phyloP scores from a whole-genome alignment of 1,140 invertebrate species.

The Zaprionus lachaisei region DNA sequence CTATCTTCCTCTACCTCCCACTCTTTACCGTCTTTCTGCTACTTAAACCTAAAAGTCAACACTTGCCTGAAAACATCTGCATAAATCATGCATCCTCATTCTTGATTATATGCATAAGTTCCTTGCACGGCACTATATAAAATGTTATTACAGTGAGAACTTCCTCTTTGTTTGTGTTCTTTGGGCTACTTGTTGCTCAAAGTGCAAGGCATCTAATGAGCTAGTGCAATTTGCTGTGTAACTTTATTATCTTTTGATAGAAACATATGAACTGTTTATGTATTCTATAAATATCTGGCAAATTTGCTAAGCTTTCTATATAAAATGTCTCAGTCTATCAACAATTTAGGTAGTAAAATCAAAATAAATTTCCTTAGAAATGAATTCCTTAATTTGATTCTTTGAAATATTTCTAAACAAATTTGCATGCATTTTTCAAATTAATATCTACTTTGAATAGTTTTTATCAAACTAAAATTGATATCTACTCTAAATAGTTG shows the following conservation, averaged over 20 bases:
- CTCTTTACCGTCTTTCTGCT: not conserved
- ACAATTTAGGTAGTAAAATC: not conserved
- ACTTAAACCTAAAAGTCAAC: conserved; percentile 32
- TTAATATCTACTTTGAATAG: too few relatives aligned
- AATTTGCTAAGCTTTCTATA: not conserved
- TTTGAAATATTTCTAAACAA: too few relatives aligned
- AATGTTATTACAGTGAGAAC: not conserved
- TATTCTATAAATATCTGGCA: not conserved
- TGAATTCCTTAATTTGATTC: not conserved
- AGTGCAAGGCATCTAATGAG: not conserved
- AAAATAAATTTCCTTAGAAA: not conserved
- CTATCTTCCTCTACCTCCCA: not conserved
- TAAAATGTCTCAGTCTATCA: not conserved
- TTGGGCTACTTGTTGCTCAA: not conserved
- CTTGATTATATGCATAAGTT: not conserved
- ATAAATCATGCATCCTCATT: conserved; percentile 24
- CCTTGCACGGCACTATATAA: not conserved
- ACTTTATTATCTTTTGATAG: not conserved
- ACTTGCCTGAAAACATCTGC: conserved; percentile 22
- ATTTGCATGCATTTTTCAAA: too few relatives aligned
- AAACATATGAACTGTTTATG: not conserved
- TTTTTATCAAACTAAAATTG: too few relatives aligned
- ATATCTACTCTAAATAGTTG: too few relatives aligned
- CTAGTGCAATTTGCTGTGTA: not conserved
- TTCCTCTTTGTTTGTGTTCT: not conserved